Base-by-base conservation (phyloP, 2,888 invertebrate species). In the Luperina testacea region DNA sequence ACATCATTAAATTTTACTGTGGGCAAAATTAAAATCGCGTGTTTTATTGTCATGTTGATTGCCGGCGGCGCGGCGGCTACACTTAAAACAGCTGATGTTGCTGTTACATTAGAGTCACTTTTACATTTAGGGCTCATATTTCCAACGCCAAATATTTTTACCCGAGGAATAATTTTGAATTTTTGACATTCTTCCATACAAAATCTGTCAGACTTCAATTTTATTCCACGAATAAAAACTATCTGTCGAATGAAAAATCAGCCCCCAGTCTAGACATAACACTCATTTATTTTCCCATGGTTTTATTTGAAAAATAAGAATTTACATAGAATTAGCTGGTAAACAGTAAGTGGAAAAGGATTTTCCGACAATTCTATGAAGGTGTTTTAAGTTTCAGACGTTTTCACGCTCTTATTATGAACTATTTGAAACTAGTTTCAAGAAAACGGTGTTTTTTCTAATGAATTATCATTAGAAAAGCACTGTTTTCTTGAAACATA, bases 1-100 rank as follows among this genome's bases (percentile, higher is more conserved):
- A 89, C 90, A 89, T 90, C 91, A 90, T 90, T 90, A 89, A 90
- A 91, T 90, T 90, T 90, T 84, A 88, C 88, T 87, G 88, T 84
- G 89, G 86, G 89, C 89, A 78, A 89, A 90, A 90, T 89, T 90
- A 89, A 89, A 88, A 86, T 89, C 81, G 88, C 82, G 68, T 88
- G 83, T 80, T 88, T 80, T 82, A 87, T 88, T 77, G 72, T 70
- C 77, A 69, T 65, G 81, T 81, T 79, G 75, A 84, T 82, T 81
- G 77, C 64, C n/a, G 77, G 45, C 82, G 72, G 75, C 57, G 61
- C 38, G 51, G 20, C 65, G 64, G 65, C 71, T 32, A 75, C 78
- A 68, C 71, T 76, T 64, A 51, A 42, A 69, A 75, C 76, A 83
- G 74, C 79, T 83, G 79, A 83, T 78, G 59, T 71, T 48, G 69